Evolutionary conservation across 2,797 vertebrate genomes (phyloP).

Genomic region (Notamacropus eugenii): DNA sequence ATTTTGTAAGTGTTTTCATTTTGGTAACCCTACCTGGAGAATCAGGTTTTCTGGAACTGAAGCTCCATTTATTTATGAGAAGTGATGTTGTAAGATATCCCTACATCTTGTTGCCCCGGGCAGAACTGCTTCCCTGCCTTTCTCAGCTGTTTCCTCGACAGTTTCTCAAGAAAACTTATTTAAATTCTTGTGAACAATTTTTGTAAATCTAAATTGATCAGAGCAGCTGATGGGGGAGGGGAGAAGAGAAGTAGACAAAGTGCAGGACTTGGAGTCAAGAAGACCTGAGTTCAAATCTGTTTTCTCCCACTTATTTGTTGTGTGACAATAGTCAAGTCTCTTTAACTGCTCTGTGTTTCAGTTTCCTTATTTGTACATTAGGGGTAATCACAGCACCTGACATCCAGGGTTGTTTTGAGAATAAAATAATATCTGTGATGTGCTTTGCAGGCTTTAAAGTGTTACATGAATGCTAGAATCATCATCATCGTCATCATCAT

Average conservation of each 20-base stretch:
- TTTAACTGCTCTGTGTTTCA: neutral
- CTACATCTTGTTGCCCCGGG: neutral
- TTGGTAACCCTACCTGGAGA: neutral
- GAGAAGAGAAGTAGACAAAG: neutral
- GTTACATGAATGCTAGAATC: neutral
- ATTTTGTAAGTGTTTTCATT: neutral
- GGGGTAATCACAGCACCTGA: neutral
- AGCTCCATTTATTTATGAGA: neutral
- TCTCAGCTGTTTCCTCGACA: neutral
- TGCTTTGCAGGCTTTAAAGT: neutral
- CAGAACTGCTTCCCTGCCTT: neutral
- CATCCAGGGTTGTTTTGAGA: neutral
- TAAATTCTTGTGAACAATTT: neutral
- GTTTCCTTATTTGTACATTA: neutral
- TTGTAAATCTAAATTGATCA: neutral
- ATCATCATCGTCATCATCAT: no score
- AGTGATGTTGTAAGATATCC: neutral
- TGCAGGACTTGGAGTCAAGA: rapidly evolving
- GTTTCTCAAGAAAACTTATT: neutral
- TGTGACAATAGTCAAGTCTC: neutral
- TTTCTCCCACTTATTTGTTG: neutral
- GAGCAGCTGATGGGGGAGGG: neutral
- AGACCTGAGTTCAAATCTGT: neutral
- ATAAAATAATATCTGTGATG: neutral
- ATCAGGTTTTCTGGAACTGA: neutral